These are phyloP conservation scores for Alectoris magna DNA, from an alignment of 2,797 vertebrate species.

Conservation along the genomic window DNA sequence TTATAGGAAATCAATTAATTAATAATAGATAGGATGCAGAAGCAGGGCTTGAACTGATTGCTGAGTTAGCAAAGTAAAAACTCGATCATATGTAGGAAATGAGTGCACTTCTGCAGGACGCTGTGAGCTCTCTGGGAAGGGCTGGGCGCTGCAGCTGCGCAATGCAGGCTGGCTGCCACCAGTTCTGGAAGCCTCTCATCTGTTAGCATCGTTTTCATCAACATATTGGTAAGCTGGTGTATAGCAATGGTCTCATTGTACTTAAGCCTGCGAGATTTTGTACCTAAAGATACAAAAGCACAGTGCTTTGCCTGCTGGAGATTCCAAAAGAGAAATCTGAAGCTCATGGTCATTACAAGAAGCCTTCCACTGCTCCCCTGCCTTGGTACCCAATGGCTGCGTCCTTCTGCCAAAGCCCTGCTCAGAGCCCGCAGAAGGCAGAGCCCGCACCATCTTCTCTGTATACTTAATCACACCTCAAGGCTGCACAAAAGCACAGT, in stretches of 20 bases:
- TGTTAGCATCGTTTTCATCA: accelerated
- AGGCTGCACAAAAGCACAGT: not conserved
- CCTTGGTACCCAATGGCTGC: not conserved
- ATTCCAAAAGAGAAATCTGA: not conserved
- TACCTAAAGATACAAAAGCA: not conserved
- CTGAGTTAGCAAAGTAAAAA: not conserved
- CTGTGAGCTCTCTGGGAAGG: accelerated
- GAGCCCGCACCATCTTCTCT: not conserved
- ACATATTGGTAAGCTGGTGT: not conserved
- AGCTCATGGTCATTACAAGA: accelerated
- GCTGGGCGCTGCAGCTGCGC: not conserved
- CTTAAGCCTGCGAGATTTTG: not conserved
- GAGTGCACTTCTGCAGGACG: not conserved
- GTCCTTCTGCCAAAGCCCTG: not conserved
- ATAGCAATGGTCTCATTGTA: not conserved
- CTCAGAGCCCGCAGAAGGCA: not conserved
- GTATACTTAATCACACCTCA: not conserved
- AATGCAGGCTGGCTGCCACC: not conserved
- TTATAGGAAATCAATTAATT: slow-evolving; percentile 53
- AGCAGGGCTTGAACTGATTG: not conserved
- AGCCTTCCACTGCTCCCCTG: not conserved
- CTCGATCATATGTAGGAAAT: not conserved
- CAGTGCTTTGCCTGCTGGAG: not conserved
- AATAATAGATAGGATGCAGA: slow-evolving; percentile 12
- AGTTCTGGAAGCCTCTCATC: not conserved